Percentiles rank a stretch among this genome's conserved stretches.
These are phyloP conservation scores for Oostethus manadensis DNA, from an alignment of 2,113 vertebrate genomes.

Conservation along the genomic window DNA sequence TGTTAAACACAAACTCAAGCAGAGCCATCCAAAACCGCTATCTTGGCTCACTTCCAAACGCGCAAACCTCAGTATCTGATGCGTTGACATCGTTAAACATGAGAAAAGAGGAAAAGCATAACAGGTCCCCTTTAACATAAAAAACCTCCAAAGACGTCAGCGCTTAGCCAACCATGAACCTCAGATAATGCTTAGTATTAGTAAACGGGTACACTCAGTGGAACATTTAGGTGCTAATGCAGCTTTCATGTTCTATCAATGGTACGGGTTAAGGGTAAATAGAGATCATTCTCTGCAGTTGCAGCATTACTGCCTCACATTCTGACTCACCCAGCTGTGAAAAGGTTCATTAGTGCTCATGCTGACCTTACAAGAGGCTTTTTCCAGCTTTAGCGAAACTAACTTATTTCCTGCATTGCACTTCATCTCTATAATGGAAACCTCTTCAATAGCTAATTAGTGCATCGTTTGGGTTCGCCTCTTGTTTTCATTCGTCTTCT, in stretches of 20 bases:
- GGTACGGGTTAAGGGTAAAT: background rate
- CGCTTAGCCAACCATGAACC: too few species aligned
- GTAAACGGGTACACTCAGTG: background rate
- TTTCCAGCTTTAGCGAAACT: background rate
- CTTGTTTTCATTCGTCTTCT: conserved; percentile 46
- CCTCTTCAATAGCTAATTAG: conserved; percentile 1
- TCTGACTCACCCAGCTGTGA: too few species aligned
- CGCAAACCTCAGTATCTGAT: too few species aligned
- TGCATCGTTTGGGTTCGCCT: conserved; percentile 15
- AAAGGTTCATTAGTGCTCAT: too few species aligned
- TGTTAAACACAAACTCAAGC: too few species aligned
- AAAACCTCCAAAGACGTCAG: too few species aligned
- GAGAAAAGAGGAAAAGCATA: too few species aligned
- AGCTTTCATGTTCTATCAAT: background rate
- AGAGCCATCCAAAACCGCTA: too few species aligned
- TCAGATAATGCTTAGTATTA: background rate
- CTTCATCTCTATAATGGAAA: background rate
- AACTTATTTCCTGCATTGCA: background rate
- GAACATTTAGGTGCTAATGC: background rate
- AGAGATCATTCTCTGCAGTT: background rate
- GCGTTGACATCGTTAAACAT: too few species aligned
- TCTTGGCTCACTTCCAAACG: too few species aligned
- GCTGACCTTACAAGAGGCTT: background rate
- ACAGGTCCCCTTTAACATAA: too few species aligned
- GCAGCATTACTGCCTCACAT: too few species aligned